A percentile compares a stretch with the other conserved stretches of the same genome.
Evolutionary conservation across 2,797 vertebrate species (phyloP).

Genomic region (Sus cebifrons): DNA sequence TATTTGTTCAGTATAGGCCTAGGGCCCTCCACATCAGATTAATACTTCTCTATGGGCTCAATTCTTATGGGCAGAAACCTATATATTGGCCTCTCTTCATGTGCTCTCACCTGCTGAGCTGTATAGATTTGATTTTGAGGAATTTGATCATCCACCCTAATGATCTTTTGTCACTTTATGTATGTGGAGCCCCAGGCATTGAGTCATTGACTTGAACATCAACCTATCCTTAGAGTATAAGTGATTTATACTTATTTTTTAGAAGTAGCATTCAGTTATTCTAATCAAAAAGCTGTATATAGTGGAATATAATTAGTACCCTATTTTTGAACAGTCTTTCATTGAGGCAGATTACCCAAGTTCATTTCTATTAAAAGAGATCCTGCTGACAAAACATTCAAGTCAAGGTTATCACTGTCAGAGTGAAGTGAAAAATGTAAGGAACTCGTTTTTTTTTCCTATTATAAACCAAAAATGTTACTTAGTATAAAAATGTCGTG

Average conservation of each 20-base stretch:
- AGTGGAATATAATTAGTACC: not conserved
- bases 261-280: constrained; percentile 34
- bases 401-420: constrained; percentile 5
- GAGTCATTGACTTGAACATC: not conserved
- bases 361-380: not conserved
- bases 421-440: constrained; percentile 43
- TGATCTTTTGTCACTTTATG: not conserved
- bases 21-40: not conserved
- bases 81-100: not conserved
- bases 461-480: not conserved
- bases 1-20: not conserved
- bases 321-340: constrained; percentile 29
- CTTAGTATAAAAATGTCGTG: not conserved
- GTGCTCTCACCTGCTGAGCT: not conserved
- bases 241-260: constrained; percentile 50
- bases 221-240: not conserved
- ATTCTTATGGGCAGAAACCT: not conserved
- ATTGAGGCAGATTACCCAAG: constrained; percentile 26
- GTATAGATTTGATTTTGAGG: not conserved
- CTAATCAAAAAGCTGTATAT: not conserved
- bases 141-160: not conserved
- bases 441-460: not conserved
- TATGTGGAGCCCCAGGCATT: not conserved
- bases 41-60: not conserved
- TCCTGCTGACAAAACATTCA: constrained; percentile 57